These are phyloP conservation scores for Oligia fasciuncula DNA, from an alignment of 2,888 invertebrate genomes.

Conservation along the genomic window DNA sequence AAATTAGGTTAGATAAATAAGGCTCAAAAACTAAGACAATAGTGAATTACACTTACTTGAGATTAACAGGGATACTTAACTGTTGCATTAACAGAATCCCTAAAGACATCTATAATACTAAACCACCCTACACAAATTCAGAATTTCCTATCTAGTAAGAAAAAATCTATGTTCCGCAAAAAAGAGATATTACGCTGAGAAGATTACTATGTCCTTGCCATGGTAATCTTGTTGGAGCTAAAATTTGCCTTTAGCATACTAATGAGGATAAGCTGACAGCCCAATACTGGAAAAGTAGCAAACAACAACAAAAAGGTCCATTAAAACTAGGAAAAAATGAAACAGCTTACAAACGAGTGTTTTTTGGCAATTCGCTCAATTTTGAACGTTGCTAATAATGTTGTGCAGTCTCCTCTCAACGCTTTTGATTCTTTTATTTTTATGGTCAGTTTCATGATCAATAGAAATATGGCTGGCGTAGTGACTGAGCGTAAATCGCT, in stretches of 20 bases:
- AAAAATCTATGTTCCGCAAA: slow-evolving; percentile 4
- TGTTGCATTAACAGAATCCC: background rate
- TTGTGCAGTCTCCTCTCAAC: background rate
- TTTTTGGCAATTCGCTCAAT: slow-evolving; percentile 19
- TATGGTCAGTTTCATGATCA: background rate
- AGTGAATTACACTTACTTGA: background rate
- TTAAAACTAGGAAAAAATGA: background rate
- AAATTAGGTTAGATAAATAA: background rate
- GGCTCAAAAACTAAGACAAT: background rate
- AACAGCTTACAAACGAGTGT: slow-evolving; percentile 4
- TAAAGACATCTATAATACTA: background rate
- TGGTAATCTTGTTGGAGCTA: slow-evolving; percentile 11
- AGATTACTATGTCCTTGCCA: slow-evolving; percentile 16
- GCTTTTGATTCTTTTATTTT: background rate
- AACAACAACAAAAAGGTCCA: background rate
- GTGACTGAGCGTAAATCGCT: background rate
- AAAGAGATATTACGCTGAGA: slow-evolving; percentile 12
- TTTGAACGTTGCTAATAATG: slow-evolving; percentile 6
- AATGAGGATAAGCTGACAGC: slow-evolving; percentile 39
- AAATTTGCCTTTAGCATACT: slow-evolving; percentile 23
- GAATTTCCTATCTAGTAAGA: background rate
- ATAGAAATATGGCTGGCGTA: background rate
- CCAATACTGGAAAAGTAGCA: background rate
- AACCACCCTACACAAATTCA: background rate
- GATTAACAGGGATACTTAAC: background rate